Evolutionary conservation across 2,113 vertebrate species (phyloP).

Genomic region (Oreochromis niloticus): DNA sequence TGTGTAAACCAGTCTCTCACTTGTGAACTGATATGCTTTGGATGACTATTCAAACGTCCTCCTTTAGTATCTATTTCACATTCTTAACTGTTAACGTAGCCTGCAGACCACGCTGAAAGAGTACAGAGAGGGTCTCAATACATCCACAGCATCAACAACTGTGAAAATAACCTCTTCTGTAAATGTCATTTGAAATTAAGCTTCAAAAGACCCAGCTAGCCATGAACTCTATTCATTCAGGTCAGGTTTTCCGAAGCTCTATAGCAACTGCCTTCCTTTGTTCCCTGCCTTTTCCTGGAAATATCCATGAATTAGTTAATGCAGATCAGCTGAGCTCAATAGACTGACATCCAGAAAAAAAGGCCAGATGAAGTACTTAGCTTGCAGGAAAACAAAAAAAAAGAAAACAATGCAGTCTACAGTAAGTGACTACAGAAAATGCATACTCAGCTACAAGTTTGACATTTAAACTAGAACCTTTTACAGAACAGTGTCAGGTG

Average conservation of each 20-base stretch:
- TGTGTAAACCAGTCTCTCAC: neutral
- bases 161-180: neutral
- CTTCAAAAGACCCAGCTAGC: slow-evolving; percentile 1
- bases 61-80: neutral
- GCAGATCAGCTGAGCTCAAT: slow-evolving; percentile 16
- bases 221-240: neutral
- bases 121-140: neutral
- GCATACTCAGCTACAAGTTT: neutral
- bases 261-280: neutral
- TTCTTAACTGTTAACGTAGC: neutral
- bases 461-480: neutral
- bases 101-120: neutral
- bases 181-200: slow-evolving; percentile 17
- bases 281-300: slow-evolving; percentile 34
- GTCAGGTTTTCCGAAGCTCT: neutral
- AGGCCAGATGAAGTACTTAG: neutral
- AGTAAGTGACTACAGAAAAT: neutral
- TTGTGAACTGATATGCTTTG: neutral
- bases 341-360: neutral
- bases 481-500: neutral
- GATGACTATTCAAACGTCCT: neutral
- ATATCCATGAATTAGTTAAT: slow-evolving; percentile 49
- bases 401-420: neutral
- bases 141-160: neutral
- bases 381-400: neutral